Conservation (phyloP, 2,888 invertebrate genomes). For the Pediacus dermestoides region DNA sequence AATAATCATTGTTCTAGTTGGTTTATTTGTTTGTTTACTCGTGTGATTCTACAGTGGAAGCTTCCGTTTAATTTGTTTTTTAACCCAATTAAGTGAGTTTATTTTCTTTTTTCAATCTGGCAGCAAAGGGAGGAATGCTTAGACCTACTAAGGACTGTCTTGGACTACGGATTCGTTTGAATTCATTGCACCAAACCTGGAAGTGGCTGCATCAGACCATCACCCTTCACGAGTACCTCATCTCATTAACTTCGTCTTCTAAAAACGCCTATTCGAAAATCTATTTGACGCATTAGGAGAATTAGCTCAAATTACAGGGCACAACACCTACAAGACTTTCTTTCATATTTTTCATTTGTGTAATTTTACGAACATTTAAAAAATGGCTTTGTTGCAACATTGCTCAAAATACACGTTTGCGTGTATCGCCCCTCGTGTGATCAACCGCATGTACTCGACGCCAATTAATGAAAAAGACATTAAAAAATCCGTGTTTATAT, state of each 20-base stretch:
- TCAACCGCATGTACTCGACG: slow-evolving; percentile 22
- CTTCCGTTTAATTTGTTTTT: slow-evolving; percentile 9
- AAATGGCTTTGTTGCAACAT: slow-evolving; percentile 43
- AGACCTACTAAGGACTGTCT: slow-evolving; percentile 77
- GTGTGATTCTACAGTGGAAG: slow-evolving; percentile 6
- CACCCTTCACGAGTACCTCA: slow-evolving; percentile 81
- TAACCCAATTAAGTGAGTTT: slow-evolving; percentile 7
- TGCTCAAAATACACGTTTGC: slow-evolving; percentile 30
- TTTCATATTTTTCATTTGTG: slow-evolving; percentile 8
- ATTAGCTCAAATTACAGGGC: slow-evolving; percentile 24
- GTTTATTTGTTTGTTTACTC: slow-evolving; percentile 10
- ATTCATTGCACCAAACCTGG: slow-evolving; percentile 87
- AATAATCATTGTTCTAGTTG: slow-evolving; percentile 14
- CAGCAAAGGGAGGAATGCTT: slow-evolving; percentile 48
- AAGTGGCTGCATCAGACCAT: slow-evolving; percentile 93
- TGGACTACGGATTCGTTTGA: slow-evolving; percentile 85
- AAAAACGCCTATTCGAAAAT: slow-evolving; percentile 53
- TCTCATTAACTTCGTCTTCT: slow-evolving; percentile 73
- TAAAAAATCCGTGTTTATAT: slow-evolving; percentile 85
- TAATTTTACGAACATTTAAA: slow-evolving; percentile 19
- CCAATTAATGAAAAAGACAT: slow-evolving; percentile 48
- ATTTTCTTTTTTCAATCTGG: slow-evolving; percentile 48
- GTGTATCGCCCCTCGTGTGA: slow-evolving; percentile 27
- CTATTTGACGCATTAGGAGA: slow-evolving; percentile 27
- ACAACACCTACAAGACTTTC: slow-evolving; percentile 29